Percentiles rank a stretch among this genome's conserved stretches.
These are phyloP conservation scores for Pterocles burchelli DNA, from an alignment of 2,113 vertebrate genomes.

Conservation along the genomic window DNA sequence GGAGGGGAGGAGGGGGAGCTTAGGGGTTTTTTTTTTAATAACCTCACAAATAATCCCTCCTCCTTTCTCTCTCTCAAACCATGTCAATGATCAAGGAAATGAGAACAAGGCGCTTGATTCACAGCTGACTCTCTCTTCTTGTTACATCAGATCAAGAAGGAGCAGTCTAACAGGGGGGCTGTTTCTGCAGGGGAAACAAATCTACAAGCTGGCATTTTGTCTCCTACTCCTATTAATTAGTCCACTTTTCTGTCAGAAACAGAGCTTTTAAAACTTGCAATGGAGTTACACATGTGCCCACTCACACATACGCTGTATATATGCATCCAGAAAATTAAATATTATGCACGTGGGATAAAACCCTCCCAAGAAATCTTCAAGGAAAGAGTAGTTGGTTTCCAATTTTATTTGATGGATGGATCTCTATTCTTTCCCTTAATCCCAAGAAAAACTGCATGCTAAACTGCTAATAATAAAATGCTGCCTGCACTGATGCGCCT, in stretches of 20 bases:
- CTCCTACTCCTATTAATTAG: constrained; percentile 51
- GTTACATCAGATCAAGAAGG: constrained; percentile 66
- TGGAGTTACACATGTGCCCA: background rate
- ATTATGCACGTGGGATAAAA: background rate
- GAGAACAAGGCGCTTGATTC: constrained; percentile 64
- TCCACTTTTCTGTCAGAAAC: background rate
- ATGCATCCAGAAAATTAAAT: background rate
- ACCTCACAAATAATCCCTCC: constrained; percentile 57
- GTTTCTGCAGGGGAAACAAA: constrained; percentile 55
- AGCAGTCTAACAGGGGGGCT: background rate
- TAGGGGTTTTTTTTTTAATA: constrained; percentile 7
- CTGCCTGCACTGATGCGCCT: background rate
- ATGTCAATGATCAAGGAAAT: constrained; percentile 70
- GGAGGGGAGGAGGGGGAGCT: constrained; percentile 10
- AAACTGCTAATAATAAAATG: background rate
- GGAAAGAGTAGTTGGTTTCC: background rate
- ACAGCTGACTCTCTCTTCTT: constrained; percentile 63
- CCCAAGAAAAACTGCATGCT: background rate
- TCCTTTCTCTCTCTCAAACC: constrained; percentile 58
- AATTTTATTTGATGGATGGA: background rate
- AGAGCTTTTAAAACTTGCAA: constrained; percentile 24
- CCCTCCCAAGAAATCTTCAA: background rate
- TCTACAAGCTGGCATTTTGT: constrained; percentile 48
- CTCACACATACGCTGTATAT: background rate
- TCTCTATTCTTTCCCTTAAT: background rate